phyloP scores from a whole-genome alignment of 2,113 vertebrate species.

The Emberiza fucata region DNA sequence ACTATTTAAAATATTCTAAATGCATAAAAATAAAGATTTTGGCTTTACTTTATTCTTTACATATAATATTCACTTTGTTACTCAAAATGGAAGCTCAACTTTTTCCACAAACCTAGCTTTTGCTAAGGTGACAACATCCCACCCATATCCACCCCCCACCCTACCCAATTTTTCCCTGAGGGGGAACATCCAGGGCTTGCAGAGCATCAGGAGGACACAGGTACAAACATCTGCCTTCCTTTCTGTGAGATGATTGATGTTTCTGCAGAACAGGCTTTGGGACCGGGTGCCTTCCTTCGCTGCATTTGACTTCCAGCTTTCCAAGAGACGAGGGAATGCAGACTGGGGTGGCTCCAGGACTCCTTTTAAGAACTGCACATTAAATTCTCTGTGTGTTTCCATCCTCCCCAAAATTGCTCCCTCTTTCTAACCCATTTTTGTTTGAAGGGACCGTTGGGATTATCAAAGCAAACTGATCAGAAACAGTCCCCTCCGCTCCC shows the following conservation, averaged over 20 bases:
- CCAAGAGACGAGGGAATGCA: slow-evolving; percentile 25
- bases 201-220: slow-evolving; percentile 17
- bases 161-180: not conserved
- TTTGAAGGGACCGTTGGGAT: slow-evolving; percentile 63
- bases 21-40: slow-evolving; percentile 99
- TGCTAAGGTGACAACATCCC: slow-evolving; percentile 43
- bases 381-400: not conserved
- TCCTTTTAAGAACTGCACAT: slow-evolving; percentile 19
- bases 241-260: slow-evolving; percentile 25
- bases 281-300: slow-evolving; percentile 16
- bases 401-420: not conserved
- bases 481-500: slow-evolving; percentile 51
- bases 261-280: slow-evolving; percentile 62
- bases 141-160: not conserved
- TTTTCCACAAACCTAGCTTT: slow-evolving; percentile 67
- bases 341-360: not conserved
- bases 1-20: slow-evolving; percentile 99
- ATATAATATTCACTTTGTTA: slow-evolving; percentile 79
- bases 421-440: slow-evolving; percentile 27
- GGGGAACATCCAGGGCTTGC: not conserved
- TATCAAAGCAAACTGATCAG: slow-evolving; percentile 56
- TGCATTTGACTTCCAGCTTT: slow-evolving; percentile 51
- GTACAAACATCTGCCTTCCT: slow-evolving; percentile 44
- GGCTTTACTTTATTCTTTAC: slow-evolving; percentile 86
- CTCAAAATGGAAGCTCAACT: slow-evolving; percentile 83